phyloP scores from a whole-genome alignment of 23 tunicate genomes.

The Trididemnum clinides region DNA sequence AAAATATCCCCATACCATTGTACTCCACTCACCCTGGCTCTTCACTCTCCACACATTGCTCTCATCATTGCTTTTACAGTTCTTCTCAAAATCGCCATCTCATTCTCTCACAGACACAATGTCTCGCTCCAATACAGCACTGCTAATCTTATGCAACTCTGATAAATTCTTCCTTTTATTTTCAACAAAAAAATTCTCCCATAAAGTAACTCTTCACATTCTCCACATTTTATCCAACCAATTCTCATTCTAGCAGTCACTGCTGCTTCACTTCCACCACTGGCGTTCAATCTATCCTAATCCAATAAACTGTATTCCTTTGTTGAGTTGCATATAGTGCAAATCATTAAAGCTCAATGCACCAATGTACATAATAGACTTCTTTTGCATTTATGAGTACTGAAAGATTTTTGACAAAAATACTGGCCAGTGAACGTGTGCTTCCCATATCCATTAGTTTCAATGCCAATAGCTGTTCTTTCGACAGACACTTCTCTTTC shows the following conservation, averaged over 20 bases:
- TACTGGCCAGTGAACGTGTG: too few relatives aligned
- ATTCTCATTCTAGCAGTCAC: conserved; percentile 3
- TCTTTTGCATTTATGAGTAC: too few relatives aligned
- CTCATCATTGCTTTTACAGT: not conserved
- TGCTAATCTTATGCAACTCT: not conserved
- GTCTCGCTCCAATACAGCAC: conserved; percentile 12
- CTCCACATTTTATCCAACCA: not conserved
- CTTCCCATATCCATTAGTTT: too few relatives aligned
- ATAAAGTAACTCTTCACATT: not conserved
- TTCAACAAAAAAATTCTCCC: not conserved
- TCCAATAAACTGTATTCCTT: too few relatives aligned
- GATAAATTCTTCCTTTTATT: not conserved
- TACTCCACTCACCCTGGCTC: not conserved
- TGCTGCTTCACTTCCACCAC: conserved; percentile 4
- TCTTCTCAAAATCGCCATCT: conserved; percentile 1
- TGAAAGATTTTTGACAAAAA: too few relatives aligned
- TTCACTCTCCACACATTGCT: not conserved
- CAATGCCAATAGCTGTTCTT: too few relatives aligned
- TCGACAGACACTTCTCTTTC: too few relatives aligned
- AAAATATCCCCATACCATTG: not conserved
- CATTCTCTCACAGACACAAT: not conserved
- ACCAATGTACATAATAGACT: too few relatives aligned
- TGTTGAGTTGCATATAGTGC: too few relatives aligned
- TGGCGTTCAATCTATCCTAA: conserved; percentile 2
- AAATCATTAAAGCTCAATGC: too few relatives aligned